Conservation (phyloP, 2,888 invertebrate genomes). For the Magallana nippona region DNA sequence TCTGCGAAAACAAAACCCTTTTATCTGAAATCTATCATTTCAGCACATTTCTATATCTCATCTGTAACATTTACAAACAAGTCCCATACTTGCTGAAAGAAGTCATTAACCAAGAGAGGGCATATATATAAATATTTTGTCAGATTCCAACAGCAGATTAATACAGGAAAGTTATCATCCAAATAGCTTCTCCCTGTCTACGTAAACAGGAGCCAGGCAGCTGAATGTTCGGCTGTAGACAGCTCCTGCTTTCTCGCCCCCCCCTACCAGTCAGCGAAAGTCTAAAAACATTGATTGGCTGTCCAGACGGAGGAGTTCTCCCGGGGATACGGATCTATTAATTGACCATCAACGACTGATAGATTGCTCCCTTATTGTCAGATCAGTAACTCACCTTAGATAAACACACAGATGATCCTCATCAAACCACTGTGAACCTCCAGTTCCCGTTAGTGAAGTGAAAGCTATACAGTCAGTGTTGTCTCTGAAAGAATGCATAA, state of each 20-base stretch:
- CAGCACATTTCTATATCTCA: not conserved
- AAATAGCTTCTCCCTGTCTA: slow-evolving; percentile 7
- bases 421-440: not conserved
- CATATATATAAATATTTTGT: slow-evolving; percentile 6
- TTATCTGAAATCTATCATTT: not conserved
- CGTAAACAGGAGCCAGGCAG: slow-evolving; percentile 13
- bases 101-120: not conserved
- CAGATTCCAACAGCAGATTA: slow-evolving; percentile 23
- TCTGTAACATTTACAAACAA: slow-evolving; percentile 1
- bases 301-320: slow-evolving; percentile 22
- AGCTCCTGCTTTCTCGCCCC: not conserved
- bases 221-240: not conserved
- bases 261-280: not conserved
- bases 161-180: slow-evolving; percentile 2
- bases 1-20: not conserved
- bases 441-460: not conserved
- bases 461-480: not conserved
- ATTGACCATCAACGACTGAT: slow-evolving; percentile 15
- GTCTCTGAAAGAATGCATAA: not conserved
- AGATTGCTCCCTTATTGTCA: slow-evolving; percentile 15
- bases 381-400: slow-evolving; percentile 29
- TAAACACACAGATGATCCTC: not conserved
- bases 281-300: slow-evolving; percentile 10
- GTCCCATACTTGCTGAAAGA: not conserved
- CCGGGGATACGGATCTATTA: slow-evolving; percentile 9